Conservation (phyloP, 2,113 vertebrate species). For the Varanus komodoensis region DNA sequence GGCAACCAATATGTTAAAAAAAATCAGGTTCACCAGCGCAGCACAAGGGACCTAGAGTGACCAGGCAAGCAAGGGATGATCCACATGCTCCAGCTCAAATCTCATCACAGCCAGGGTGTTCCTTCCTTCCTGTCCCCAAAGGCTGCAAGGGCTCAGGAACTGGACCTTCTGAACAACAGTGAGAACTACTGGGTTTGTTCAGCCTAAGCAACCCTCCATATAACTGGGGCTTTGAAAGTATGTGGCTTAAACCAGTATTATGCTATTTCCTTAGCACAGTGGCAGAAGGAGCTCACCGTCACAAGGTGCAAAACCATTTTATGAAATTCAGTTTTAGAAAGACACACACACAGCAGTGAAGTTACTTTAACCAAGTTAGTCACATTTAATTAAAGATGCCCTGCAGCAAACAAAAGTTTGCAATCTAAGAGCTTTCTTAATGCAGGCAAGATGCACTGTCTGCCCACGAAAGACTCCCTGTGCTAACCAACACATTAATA, state of each 20-base stretch:
- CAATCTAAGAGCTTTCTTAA: conserved; percentile 35
- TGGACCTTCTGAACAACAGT: no score
- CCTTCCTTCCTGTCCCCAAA: not conserved
- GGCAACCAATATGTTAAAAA: no score
- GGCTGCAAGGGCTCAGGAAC: not conserved
- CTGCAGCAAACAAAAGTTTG: conserved; percentile 5
- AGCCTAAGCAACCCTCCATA: not conserved
- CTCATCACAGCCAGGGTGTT: not conserved
- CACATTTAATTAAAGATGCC: conserved; percentile 45
- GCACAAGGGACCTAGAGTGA: not conserved
- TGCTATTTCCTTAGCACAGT: not conserved
- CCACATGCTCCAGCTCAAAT: not conserved
- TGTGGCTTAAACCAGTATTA: not conserved
- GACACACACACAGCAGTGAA: conserved; percentile 21
- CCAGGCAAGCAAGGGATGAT: not conserved
- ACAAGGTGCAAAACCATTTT: not conserved
- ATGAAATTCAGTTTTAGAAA: not conserved
- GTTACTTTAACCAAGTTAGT: conserved; percentile 25
- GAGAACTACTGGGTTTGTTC: no score
- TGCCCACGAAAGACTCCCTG: conserved; percentile 26
- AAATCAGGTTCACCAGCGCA: not conserved
- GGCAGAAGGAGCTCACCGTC: accelerated
- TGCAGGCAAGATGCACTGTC: conserved; percentile 45
- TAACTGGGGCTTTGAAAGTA: not conserved
- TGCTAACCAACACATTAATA: conserved; percentile 49